phyloP scores from a whole-genome alignment of 2,888 invertebrate species.

The Sympetrum striolatum region DNA sequence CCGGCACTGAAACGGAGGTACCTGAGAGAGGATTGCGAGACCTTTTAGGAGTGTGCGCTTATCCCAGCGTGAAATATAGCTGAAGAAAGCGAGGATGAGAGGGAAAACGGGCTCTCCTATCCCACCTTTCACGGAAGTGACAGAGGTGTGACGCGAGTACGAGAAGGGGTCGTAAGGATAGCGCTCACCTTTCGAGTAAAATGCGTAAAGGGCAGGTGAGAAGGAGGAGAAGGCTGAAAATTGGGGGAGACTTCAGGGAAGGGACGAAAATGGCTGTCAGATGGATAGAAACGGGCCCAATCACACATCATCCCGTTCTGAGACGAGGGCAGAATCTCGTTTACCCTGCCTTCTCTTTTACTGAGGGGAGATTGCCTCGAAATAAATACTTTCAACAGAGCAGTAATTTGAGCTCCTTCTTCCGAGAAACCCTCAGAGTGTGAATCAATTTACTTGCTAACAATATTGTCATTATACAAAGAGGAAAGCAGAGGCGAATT shows the following conservation, averaged over 20 bases:
- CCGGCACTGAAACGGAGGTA: not conserved
- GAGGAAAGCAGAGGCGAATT: no score
- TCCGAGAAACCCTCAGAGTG: no score
- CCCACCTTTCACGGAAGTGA: not conserved
- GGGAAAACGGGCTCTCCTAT: not conserved
- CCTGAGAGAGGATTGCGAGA: not conserved
- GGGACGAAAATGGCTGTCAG: constrained; percentile 25
- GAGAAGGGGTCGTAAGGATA: not conserved
- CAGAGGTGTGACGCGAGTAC: not conserved
- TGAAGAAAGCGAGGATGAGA: not conserved
- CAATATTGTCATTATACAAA: no score
- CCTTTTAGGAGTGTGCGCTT: not conserved
- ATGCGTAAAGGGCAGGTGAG: constrained; percentile 28
- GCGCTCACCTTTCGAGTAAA: constrained; percentile 26
- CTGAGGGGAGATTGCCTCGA: no score
- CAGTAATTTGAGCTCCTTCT: no score
- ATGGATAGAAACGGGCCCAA: not conserved
- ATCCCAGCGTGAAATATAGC: not conserved
- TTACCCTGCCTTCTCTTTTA: no score
- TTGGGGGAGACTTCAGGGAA: not conserved
- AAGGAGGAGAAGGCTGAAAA: constrained; percentile 8
- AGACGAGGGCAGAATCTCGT: no score
- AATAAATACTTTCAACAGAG: no score
- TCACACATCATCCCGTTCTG: not conserved
- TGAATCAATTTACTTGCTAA: no score